These are phyloP conservation scores for Sinhomidia bicolor DNA, from an alignment of 2,888 invertebrate species.

Conservation along the genomic window DNA sequence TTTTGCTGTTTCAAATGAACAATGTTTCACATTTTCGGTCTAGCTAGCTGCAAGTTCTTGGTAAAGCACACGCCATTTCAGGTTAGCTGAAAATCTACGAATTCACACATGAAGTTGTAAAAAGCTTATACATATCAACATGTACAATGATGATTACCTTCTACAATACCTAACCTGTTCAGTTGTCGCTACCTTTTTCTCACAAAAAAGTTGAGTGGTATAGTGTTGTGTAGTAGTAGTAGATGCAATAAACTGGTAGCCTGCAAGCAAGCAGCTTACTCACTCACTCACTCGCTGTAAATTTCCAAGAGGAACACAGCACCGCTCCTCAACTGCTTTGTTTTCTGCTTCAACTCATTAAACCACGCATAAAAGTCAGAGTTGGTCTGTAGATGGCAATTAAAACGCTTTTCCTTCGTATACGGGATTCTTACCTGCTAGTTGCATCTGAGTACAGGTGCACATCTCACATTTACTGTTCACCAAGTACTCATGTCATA, in stretches of 20 bases:
- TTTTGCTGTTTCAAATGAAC: not conserved
- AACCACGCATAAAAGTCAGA: slow-evolving; percentile 57
- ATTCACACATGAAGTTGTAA: not conserved
- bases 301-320: slow-evolving; percentile 49
- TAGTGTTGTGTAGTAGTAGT: too few relatives aligned
- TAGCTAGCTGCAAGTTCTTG: not conserved
- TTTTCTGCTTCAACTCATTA: slow-evolving; percentile 69
- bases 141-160: slow-evolving; percentile 3
- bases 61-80: not conserved
- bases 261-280: not conserved
- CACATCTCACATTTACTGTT: not conserved
- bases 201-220: not conserved
- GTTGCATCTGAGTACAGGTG: slow-evolving; percentile 17
- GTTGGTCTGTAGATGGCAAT: slow-evolving; percentile 71
- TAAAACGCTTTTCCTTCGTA: slow-evolving; percentile 62
- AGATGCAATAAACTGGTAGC: not conserved
- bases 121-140: not conserved
- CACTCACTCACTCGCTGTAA: too few relatives aligned
- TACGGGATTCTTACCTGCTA: slow-evolving; percentile 36
- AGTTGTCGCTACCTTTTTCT: too few relatives aligned
- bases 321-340: slow-evolving; percentile 67
- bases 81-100: not conserved
- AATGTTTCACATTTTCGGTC: not conserved
- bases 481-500: slow-evolving; percentile 13
- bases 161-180: not conserved